Evolutionary conservation across 2,888 invertebrate species (phyloP).

Genomic region (Trissonchulus latispiculum): DNA sequence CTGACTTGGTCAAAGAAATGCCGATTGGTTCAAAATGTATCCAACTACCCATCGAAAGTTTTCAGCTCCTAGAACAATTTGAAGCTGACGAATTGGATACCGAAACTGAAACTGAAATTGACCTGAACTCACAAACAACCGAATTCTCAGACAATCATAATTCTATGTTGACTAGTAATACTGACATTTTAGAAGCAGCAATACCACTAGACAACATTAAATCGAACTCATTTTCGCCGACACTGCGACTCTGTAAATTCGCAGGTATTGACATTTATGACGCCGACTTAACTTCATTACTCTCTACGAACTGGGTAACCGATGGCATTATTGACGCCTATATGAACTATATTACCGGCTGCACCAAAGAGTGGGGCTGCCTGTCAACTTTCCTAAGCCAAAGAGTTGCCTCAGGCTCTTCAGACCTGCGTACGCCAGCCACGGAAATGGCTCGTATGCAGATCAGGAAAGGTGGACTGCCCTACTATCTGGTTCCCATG

Average conservation of each 20-base stretch:
- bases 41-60: no score
- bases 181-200: no score
- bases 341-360: neutral
- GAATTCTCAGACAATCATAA: no score
- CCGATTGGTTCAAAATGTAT: no score
- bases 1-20: no score
- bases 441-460: neutral
- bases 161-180: no score
- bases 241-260: neutral
- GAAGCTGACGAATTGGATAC: no score
- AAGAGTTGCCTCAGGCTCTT: neutral
- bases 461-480: neutral
- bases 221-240: neutral
- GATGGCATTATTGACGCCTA: neutral
- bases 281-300: neutral
- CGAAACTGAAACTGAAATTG: no score
- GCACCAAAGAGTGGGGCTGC: neutral
- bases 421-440: neutral
- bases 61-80: no score
- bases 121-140: no score
- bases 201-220: no score
- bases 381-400: neutral
- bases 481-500: neutral
- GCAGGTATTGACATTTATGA: neutral
- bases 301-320: neutral